Evolutionary conservation across 2,113 vertebrate species (phyloP).

Genomic region (Boleophthalmus pectinirostris): DNA sequence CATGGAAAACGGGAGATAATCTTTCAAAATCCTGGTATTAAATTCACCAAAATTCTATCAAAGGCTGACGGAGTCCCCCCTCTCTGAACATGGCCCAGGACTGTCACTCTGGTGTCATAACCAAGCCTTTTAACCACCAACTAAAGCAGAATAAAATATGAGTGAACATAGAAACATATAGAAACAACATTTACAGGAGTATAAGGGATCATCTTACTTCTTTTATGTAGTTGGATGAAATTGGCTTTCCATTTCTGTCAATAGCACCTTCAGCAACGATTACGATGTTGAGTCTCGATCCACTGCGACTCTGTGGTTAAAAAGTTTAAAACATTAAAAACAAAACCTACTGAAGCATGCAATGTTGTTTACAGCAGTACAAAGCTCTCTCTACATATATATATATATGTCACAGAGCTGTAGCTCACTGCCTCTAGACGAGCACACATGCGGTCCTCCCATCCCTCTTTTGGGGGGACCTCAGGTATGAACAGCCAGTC

Average conservation of each 20-base stretch:
- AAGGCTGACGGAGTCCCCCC: constrained; percentile 93
- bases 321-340: constrained; percentile 9
- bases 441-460: constrained; percentile 91
- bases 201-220: constrained; percentile 76
- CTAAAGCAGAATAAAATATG: constrained; percentile 64
- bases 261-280: constrained; percentile 93
- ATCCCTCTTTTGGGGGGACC: constrained; percentile 85
- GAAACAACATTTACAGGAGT: neutral
- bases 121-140: constrained; percentile 86
- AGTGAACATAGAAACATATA: neutral
- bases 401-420: neutral
- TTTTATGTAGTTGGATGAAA: constrained; percentile 87
- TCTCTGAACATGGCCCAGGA: constrained; percentile 93
- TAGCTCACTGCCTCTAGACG: constrained; percentile 83
- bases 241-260: constrained; percentile 81
- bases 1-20: no score
- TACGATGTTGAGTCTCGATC: constrained; percentile 92
- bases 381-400: neutral
- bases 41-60: constrained; percentile 89
- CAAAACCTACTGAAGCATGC: neutral
- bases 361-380: neutral
- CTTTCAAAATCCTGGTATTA: neutral
- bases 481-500: constrained; percentile 98
- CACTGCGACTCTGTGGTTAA: constrained; percentile 83
- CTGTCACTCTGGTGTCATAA: constrained; percentile 91